Conservation (phyloP, 2,888 invertebrate species). For the Vandiemenella viatica region DNA sequence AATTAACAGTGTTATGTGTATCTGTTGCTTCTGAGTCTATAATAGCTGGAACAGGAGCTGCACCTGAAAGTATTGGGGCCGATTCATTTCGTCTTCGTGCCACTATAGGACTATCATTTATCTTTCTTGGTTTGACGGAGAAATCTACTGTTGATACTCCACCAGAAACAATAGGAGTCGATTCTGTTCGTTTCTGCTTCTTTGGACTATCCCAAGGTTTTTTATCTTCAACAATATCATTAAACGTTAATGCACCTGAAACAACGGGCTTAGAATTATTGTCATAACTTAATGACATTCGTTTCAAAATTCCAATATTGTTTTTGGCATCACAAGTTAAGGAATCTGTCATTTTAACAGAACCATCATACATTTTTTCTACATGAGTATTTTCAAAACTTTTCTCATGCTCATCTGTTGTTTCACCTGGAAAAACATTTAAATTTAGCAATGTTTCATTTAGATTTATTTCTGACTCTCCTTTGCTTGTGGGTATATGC, state of each 20-base stretch:
- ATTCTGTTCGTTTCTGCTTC: conserved; percentile 37
- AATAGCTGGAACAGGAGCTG: conserved; percentile 30
- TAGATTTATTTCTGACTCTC: too few species aligned
- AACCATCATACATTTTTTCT: too few species aligned
- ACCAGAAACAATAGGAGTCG: conserved; percentile 49
- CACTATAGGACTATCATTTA: conserved; percentile 37
- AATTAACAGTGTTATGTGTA: not conserved
- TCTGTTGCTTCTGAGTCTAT: conserved; percentile 17
- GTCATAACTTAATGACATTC: conserved; percentile 3
- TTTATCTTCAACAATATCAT: conserved; percentile 22
- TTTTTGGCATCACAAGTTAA: too few species aligned
- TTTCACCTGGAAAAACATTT: too few species aligned
- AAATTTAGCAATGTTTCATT: too few species aligned
- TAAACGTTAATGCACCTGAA: conserved; percentile 10
- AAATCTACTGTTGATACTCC: conserved; percentile 45
- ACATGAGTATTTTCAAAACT: too few species aligned
- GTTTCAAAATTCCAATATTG: too few species aligned
- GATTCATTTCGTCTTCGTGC: conserved; percentile 38
- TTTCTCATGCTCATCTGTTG: too few species aligned
- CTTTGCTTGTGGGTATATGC: too few species aligned
- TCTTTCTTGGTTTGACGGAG: conserved; percentile 25
- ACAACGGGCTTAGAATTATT: conserved; percentile 8
- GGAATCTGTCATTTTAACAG: too few species aligned
- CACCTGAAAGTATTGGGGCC: conserved; percentile 48
- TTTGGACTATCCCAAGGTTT: conserved; percentile 28